phyloP scores from a whole-genome alignment of 2,113 vertebrate genomes.

The Orthonyx spaldingii region DNA sequence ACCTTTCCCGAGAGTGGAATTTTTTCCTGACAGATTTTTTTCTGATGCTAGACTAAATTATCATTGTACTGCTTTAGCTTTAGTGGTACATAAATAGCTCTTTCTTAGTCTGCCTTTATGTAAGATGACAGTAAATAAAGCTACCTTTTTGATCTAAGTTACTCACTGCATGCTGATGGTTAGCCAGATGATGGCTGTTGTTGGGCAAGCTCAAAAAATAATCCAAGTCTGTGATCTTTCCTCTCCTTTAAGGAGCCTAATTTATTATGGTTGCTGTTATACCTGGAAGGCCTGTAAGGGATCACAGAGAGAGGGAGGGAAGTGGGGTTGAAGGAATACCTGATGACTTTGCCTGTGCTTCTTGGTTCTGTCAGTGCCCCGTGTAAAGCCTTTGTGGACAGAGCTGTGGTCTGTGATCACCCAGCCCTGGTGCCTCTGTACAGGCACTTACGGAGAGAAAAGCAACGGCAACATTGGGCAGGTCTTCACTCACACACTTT shows the following conservation, averaged over 20 bases:
- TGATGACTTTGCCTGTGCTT: not conserved
- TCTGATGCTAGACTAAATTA: slow-evolving; percentile 42
- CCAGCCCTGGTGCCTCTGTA: not conserved
- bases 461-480: not conserved
- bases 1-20: not conserved
- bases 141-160: slow-evolving; percentile 29
- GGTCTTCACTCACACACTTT: not conserved
- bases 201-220: slow-evolving; percentile 11
- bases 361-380: not conserved
- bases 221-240: slow-evolving; percentile 42
- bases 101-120: slow-evolving; percentile 7
- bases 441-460: not conserved
- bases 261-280: slow-evolving; percentile 49
- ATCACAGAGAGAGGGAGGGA: not conserved
- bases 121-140: slow-evolving; percentile 7
- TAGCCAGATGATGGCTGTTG: slow-evolving; percentile 51
- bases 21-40: not conserved
- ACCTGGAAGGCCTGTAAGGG: not conserved
- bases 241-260: slow-evolving; percentile 22
- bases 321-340: not conserved
- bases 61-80: slow-evolving; percentile 32
- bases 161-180: not conserved
- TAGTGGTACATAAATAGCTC: slow-evolving; percentile 14
- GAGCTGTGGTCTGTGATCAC: not conserved
- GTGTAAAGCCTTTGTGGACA: not conserved